Evolutionary conservation across 23 tunicate species (phyloP), one percentile per base, ranked within the genome.

Genomic region (Styela clava): DNA sequence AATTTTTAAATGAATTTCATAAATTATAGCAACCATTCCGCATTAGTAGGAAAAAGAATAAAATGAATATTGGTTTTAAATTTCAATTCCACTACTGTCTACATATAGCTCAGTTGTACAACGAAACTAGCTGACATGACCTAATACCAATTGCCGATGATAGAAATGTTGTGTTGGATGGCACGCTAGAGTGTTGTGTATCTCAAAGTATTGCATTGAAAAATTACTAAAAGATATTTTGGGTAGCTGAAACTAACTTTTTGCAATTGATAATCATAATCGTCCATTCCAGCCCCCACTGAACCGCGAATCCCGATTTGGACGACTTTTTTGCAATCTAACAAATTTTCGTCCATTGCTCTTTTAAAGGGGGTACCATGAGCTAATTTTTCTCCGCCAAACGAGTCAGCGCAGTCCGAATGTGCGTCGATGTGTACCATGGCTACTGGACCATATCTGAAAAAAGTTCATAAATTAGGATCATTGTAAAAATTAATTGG

Each of bases 241-340:
- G n/a, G n/a, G n/a, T n/a, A n/a, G n/a, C n/a, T n/a, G 12, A 44
- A 44, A 44, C 71, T 65, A 25, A 89, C 94, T 63, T 84, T 62
- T 51, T 89, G 82, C 35, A 63, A 29, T 64, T 84, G 94, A 24
- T 69, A 79, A 9, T 84, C 36, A 36, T 79, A 74, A 26, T 77
- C 89, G 34, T 85, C 72, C 63, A 69, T 69, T 19, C 80, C 31
- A 44, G 87, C 78, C 2, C 85, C 82, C 51, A 24, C 25, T 27
- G 89, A 89, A 2, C 95, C 95, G 20, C 95, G 69, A 12, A 89
- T 51, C 16, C 95, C 95, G 44, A 89, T 89, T 64, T 89, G 95
- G 1, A 84, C 64, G 0, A 89, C 95, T 76, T 84, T 85, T 28
- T 85, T 73, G 35, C 88, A 84, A 67, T 89, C 95, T 22, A 89